Conservation (phyloP, 2,888 invertebrate genomes). For the Pristionchus arcanus region DNA sequence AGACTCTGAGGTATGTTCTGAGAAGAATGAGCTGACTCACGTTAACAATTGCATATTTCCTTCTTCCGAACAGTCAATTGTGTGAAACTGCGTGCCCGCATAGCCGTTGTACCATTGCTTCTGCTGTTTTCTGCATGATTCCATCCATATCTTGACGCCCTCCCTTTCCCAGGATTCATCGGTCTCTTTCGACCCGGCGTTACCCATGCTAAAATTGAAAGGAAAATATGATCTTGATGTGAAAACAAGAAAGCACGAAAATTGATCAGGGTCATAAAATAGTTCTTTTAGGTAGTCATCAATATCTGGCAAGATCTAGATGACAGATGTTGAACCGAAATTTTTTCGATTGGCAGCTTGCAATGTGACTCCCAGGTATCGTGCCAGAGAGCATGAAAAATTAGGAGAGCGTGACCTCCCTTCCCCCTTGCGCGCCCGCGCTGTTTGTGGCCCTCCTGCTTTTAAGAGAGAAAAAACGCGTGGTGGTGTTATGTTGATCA, state of each 20-base stretch:
- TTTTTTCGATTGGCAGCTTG: no score
- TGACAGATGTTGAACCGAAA: no score
- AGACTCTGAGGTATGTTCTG: neutral
- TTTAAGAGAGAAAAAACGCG: neutral
- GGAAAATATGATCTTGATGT: no score
- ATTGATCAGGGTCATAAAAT: no score
- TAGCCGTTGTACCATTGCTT: conserved; percentile 45
- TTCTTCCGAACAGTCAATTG: neutral
- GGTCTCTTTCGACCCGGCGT: conserved; percentile 4
- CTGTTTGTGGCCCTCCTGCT: no score
- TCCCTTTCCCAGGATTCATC: conserved; percentile 20
- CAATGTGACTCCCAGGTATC: no score
- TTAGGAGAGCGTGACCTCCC: no score
- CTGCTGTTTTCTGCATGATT: neutral
- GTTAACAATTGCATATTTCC: neutral
- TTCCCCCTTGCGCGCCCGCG: no score
- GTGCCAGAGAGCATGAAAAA: no score
- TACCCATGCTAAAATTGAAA: neutral
- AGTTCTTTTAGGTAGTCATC: no score
- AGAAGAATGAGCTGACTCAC: neutral
- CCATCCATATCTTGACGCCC: conserved; percentile 48
- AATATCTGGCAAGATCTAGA: no score
- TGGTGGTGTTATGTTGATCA: neutral
- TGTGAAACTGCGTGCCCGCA: conserved; percentile 48
- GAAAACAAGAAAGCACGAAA: no score